Conservation (phyloP, 1,140 invertebrate genomes). For the Drosophila kanapiae region DNA sequence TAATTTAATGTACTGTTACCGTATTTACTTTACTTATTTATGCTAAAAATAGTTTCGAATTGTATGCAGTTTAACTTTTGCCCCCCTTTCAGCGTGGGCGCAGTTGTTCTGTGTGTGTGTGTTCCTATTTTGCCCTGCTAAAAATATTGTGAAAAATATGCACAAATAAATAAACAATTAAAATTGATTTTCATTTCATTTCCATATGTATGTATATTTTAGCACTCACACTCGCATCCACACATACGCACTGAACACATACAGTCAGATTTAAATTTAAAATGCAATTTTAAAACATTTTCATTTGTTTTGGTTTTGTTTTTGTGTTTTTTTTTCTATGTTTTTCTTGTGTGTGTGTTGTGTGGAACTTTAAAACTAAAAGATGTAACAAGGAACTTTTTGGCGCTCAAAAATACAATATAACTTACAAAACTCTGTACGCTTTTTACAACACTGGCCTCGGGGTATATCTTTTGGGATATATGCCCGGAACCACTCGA, state of each 20-base stretch:
- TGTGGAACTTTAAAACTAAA: slow-evolving; percentile 77
- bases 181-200: slow-evolving; percentile 65
- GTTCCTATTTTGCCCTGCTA: slow-evolving; percentile 42
- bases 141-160: slow-evolving; percentile 77
- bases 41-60: slow-evolving; percentile 67
- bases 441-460: slow-evolving; percentile 68
- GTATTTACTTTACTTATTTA: slow-evolving; percentile 62
- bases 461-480: slow-evolving; percentile 2
- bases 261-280: slow-evolving; percentile 77
- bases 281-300: slow-evolving; percentile 81
- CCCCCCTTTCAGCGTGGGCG: slow-evolving; percentile 29
- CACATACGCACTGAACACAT: slow-evolving; percentile 64
- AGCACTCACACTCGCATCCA: slow-evolving; percentile 33
- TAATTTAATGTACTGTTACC: slow-evolving; percentile 62
- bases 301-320: slow-evolving; percentile 35
- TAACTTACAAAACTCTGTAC: slow-evolving; percentile 73
- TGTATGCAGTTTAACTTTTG: slow-evolving; percentile 48
- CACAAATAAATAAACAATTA: slow-evolving; percentile 77
- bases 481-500: slow-evolving; percentile 21
- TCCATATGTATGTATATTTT: slow-evolving; percentile 29
- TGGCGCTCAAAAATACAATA: slow-evolving; percentile 82
- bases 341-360: slow-evolving; percentile 46
- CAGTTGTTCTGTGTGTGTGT: slow-evolving; percentile 20
- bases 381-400: slow-evolving; percentile 83
- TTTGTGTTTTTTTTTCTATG: slow-evolving; percentile 35